A percentile compares a stretch with the other conserved stretches of the same genome.
These are phyloP conservation scores for Galemys pyrenaicus DNA, from an alignment of 2,113 vertebrate genomes.

Conservation along the genomic window DNA sequence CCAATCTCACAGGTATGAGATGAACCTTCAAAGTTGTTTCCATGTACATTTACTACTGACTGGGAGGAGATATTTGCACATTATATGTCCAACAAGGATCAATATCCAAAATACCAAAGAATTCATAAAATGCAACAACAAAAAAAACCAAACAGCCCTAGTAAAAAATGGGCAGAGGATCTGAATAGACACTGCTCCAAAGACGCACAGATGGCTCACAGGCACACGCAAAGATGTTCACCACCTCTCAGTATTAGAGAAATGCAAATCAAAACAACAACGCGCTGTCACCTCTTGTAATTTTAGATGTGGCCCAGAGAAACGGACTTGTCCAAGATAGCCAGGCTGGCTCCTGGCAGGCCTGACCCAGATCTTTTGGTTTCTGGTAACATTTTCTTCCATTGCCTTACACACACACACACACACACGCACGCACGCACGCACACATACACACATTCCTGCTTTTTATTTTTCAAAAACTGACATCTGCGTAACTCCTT, in stretches of 20 bases:
- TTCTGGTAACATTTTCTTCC: background rate
- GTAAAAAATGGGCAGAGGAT: no score
- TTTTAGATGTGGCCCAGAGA: background rate
- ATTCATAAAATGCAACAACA: no score
- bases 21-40: no score
- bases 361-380: background rate
- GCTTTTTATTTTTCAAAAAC: conserved; percentile 31
- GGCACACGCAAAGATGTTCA: no score
- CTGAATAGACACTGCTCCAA: no score
- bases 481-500: background rate
- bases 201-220: no score
- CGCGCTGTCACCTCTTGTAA: background rate
- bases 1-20: no score
- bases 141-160: no score
- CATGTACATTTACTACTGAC: no score
- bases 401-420: background rate
- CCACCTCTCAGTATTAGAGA: background rate
- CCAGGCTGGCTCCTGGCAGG: background rate
- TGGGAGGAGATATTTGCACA: no score
- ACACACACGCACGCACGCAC: background rate
- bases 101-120: no score
- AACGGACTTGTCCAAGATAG: background rate
- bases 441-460: background rate
- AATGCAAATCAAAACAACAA: background rate
- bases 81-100: no score